These are phyloP conservation scores for Phoebastria nigripes DNA, from an alignment of 2,797 vertebrate species.

Conservation along the genomic window DNA sequence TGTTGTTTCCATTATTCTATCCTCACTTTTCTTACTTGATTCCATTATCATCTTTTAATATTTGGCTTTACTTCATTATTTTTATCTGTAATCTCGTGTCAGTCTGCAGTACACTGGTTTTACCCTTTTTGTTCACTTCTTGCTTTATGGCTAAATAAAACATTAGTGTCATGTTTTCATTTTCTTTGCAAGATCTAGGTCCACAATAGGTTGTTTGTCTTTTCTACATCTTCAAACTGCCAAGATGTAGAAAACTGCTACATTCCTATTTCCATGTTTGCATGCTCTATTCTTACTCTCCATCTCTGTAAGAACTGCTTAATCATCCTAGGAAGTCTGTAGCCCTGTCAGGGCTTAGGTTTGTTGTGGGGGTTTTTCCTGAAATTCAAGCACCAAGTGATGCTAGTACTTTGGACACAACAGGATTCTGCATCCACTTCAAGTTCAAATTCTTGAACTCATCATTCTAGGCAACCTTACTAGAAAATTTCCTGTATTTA, in stretches of 20 bases:
- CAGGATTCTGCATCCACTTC: background rate
- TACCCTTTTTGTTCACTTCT: background rate
- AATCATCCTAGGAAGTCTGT: background rate
- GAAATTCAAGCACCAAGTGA: background rate
- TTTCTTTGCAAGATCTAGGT: background rate
- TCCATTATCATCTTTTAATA: background rate
- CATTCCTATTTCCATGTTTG: background rate
- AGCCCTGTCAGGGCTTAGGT: background rate
- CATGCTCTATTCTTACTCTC: background rate
- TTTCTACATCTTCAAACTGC: background rate
- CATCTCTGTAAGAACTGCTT: background rate
- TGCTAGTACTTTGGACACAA: background rate
- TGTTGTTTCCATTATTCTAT: background rate
- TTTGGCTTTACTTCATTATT: background rate
- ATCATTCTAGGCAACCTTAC: background rate
- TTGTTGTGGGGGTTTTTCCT: background rate
- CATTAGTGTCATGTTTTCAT: background rate
- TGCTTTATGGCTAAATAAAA: background rate
- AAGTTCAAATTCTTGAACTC: background rate
- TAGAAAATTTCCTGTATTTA: background rate
- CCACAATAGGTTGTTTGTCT: background rate
- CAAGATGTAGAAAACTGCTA: background rate
- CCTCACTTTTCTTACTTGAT: background rate
- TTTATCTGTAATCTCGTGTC: background rate
- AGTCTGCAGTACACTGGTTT: background rate